These are phyloP conservation scores for Cephus cinctus DNA, from an alignment of 1,140 invertebrate species.

Conservation along the genomic window DNA sequence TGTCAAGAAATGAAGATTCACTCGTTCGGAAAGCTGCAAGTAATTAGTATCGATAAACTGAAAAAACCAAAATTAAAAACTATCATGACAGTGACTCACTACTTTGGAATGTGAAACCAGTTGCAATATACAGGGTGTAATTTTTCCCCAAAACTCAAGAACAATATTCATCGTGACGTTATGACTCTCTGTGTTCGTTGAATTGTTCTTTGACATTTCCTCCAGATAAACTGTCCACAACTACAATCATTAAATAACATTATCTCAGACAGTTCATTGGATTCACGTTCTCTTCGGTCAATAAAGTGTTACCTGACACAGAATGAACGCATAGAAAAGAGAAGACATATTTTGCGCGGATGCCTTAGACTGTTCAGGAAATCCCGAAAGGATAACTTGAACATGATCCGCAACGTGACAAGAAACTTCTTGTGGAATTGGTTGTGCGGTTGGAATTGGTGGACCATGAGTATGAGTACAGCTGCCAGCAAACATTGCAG, in stretches of 20 bases:
- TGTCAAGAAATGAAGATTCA: constrained; percentile 95
- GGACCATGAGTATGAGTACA: constrained; percentile 40
- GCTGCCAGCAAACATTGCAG: constrained; percentile 61
- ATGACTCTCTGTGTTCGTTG: constrained; percentile 68
- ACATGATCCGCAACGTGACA: constrained; percentile 96
- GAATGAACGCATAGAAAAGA: constrained; percentile 77
- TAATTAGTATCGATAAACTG: too few species aligned
- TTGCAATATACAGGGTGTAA: constrained; percentile 93
- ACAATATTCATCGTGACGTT: constrained; percentile 77
- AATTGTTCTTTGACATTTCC: constrained; percentile 71
- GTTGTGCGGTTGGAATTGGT: constrained; percentile 65
- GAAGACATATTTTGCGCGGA: constrained; percentile 91
- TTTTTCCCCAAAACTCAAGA: constrained; percentile 98
- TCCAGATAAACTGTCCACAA: constrained; percentile 99
- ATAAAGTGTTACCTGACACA: constrained; percentile 67
- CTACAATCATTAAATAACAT: constrained; percentile 48
- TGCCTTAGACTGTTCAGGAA: constrained; percentile 92
- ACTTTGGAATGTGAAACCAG: constrained; percentile 91
- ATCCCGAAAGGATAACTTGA: constrained; percentile 91
- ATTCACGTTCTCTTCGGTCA: too few species aligned
- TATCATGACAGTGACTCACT: constrained; percentile 58
- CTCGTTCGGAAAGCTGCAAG: constrained; percentile 89
- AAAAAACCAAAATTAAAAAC: constrained; percentile 12
- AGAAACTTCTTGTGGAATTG: constrained; percentile 93
- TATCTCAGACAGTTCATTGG: not conserved